Base-by-base conservation (phyloP, 2,888 invertebrate genomes). In the Dynastes maya region DNA sequence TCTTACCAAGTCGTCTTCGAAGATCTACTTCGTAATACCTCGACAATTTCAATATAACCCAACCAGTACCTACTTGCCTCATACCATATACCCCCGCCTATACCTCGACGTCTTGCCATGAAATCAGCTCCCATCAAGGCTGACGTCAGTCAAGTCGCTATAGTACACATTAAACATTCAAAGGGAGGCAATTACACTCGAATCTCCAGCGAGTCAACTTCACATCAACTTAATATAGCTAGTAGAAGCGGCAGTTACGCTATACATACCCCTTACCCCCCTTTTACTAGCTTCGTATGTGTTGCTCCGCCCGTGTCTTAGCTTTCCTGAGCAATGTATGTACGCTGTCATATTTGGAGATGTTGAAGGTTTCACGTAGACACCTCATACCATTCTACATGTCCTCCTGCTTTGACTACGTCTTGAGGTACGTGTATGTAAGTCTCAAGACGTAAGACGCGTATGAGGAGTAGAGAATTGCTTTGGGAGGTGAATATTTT, bases 141-240 rank as follows among this genome's bases (percentile, higher is more conserved):
- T 32, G 5, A 67, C 16, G 71, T 58, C 71, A 71, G 58, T 71
- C 71, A 71, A 71, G 71, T 40, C 71, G 61, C 61, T 61, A 37
- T 37, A 40, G 61, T 27, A 16, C 16, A 55, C 77, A 77, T 77
- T 77, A 77, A 77, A 77, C 61, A 77, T 77, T 77, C 77, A 77
- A 77, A 77, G 77, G 70, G 61, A 77, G 77, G 77, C 77, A 77
- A 77, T 77, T 77, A 77, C 58, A 67, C 22, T 63, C 49, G 67
- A 68, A 27, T 37, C 53, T 53, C 53, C 13, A 2, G 53, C 16
- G 53, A 53, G 16, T n/a, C 16, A 53, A 53, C 45, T 67, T 45
- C 40, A 67, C 40, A 16, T 29, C 53, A 53, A 53, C 16, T 8
- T 64, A 64, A 64, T 64, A 64, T 29, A 64, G 13, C 13, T n/a